Conservation (phyloP, 92 coral and sea anemone species). For the Pocillopora meandrina region DNA sequence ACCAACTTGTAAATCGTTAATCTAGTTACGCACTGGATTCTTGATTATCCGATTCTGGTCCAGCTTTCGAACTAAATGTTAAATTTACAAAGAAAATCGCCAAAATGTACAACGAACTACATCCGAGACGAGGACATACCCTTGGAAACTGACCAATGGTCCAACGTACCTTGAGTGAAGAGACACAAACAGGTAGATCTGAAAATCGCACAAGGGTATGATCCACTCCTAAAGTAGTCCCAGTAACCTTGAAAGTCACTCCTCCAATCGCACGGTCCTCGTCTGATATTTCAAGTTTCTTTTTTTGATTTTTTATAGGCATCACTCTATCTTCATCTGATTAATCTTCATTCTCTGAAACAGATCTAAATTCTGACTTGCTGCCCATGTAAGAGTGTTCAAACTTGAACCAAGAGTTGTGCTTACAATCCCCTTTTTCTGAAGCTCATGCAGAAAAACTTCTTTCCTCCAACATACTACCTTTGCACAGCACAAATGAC, state of each 20-base stretch:
- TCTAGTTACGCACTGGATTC: too few relatives aligned
- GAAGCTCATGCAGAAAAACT: background rate
- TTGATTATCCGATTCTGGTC: too few relatives aligned
- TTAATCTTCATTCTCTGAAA: background rate
- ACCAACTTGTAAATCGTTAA: too few relatives aligned
- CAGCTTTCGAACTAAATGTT: too few relatives aligned
- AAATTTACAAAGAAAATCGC: too few relatives aligned
- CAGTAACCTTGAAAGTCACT: background rate
- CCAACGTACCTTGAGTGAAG: background rate
- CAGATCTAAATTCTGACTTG: background rate
- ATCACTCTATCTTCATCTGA: too few relatives aligned
- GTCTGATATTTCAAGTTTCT: background rate
- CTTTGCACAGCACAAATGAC: slow-evolving; percentile 2
- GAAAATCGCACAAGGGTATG: background rate
- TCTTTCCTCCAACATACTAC: background rate
- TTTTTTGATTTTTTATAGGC: background rate
- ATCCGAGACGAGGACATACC: too few relatives aligned
- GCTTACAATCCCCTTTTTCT: background rate
- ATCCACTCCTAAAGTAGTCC: slow-evolving; percentile 1
- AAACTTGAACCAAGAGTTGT: background rate
- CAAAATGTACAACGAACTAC: too few relatives aligned
- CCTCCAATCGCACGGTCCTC: background rate
- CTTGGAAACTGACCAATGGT: too few relatives aligned
- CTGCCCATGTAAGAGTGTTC: background rate
- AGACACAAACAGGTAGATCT: background rate